Evolutionary conservation across 2,888 invertebrate species (phyloP).

Genomic region (Agelastica alni): DNA sequence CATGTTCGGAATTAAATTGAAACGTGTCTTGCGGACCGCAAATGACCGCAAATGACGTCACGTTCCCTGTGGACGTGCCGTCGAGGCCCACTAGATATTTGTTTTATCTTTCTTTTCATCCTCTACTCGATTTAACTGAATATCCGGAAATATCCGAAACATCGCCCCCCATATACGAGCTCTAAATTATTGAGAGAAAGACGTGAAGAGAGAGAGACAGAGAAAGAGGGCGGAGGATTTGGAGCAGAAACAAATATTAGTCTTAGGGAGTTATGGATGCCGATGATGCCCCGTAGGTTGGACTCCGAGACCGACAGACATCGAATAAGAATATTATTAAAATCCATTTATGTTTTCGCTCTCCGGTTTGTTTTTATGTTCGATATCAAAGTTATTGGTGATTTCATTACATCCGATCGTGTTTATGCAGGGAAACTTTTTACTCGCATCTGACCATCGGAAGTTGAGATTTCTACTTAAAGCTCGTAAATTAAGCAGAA

Average conservation of each 20-base stretch:
- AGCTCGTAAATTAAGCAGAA: too few relatives aligned
- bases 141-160: too few relatives aligned
- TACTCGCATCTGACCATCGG: too few relatives aligned
- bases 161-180: slow-evolving; percentile 32
- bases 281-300: background rate
- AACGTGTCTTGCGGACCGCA: slow-evolving; percentile 57
- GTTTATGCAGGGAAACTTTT: too few relatives aligned
- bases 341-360: too few relatives aligned
- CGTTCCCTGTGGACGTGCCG: slow-evolving; percentile 56
- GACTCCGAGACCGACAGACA: background rate
- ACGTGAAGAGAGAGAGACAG: too few relatives aligned
- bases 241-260: slow-evolving; percentile 25
- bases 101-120: slow-evolving; percentile 39
- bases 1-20: slow-evolving; percentile 55
- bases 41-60: slow-evolving; percentile 55
- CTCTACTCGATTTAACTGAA: slow-evolving; percentile 45
- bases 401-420: too few relatives aligned
- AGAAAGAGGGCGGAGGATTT: too few relatives aligned
- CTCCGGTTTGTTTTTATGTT: too few relatives aligned
- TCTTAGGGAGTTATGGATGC: slow-evolving; percentile 18
- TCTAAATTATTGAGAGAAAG: slow-evolving; percentile 40
- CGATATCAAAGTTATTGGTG: too few relatives aligned
- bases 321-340: too few relatives aligned
- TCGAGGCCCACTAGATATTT: slow-evolving; percentile 52
- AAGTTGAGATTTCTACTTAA: too few relatives aligned